phyloP scores from a whole-genome alignment of 2,797 vertebrate genomes.

The Trichosurus vulpecula region DNA sequence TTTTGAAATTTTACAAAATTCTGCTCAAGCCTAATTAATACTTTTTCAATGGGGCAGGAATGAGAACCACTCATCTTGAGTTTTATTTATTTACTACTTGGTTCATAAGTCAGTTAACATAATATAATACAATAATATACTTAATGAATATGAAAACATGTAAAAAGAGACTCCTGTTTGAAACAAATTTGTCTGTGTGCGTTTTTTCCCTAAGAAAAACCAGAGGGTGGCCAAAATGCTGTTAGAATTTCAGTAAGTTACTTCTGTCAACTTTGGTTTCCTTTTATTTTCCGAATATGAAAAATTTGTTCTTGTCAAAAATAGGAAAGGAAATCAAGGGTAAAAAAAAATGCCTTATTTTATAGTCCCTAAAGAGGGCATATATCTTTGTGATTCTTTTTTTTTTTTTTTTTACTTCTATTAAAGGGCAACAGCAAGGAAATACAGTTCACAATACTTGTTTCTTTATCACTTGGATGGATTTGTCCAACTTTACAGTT shows the following conservation, averaged over 20 bases:
- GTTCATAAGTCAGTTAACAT: not conserved
- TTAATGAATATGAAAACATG: conserved; percentile 33
- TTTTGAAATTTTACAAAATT: conserved; percentile 7
- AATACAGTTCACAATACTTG: not conserved
- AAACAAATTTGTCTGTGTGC: conserved; percentile 36
- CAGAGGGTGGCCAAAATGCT: conserved; percentile 42
- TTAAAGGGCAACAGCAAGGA: not conserved
- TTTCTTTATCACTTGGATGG: not conserved
- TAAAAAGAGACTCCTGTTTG: conserved; percentile 26
- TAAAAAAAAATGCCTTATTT: not conserved
- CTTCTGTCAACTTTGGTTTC: conserved; percentile 53
- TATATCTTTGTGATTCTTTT: not conserved
- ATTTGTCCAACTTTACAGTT: not conserved
- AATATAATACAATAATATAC: too few relatives aligned
- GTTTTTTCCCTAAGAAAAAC: conserved; percentile 52
- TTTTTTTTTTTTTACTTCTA: not conserved
- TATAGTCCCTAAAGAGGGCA: accelerated
- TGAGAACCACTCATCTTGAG: not conserved
- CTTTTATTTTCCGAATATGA: not conserved
- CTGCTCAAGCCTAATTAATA: not conserved
- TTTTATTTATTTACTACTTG: conserved; percentile 1
- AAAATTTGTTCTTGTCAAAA: not conserved
- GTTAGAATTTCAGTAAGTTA: conserved; percentile 59
- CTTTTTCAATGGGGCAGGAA: not conserved
- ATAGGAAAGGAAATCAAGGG: not conserved